These are phyloP conservation scores for Scytalopus superciliaris DNA, from an alignment of 2,113 vertebrate genomes.

Conservation along the genomic window DNA sequence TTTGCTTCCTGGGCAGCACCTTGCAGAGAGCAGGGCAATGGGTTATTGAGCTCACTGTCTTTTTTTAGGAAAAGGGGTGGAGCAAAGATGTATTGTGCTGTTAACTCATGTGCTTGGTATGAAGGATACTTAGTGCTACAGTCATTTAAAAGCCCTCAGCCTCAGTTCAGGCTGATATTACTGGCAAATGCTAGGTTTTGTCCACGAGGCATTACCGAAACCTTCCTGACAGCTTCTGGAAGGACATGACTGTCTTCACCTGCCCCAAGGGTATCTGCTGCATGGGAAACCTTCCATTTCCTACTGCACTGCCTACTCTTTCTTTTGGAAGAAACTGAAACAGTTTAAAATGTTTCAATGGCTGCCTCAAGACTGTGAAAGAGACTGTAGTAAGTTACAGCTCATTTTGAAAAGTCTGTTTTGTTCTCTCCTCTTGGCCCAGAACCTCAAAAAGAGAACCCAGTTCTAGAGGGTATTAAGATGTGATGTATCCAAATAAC, in stretches of 20 bases:
- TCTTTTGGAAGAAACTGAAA: not conserved
- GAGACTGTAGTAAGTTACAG: not conserved
- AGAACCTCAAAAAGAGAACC: not conserved
- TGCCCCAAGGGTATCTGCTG: not conserved
- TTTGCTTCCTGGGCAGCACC: not conserved
- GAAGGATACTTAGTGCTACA: not conserved
- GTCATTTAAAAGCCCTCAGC: not conserved
- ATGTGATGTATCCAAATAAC: not conserved
- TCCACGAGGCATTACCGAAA: not conserved
- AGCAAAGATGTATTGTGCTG: not conserved
- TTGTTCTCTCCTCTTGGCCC: accelerated
- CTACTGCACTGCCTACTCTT: not conserved
- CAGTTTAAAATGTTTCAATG: not conserved
- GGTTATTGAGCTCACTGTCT: not conserved
- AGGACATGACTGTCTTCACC: not conserved
- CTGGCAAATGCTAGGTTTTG: not conserved
- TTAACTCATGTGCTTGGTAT: not conserved
- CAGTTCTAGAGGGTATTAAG: not conserved
- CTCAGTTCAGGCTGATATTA: not conserved
- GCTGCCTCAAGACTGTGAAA: not conserved
- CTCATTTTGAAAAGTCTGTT: not conserved
- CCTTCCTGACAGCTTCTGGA: not conserved
- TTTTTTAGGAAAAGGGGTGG: not conserved
- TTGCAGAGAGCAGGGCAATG: accelerated
- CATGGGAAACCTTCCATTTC: not conserved